phyloP scores from a whole-genome alignment of 2,888 invertebrate species.

The Magallana nippona region DNA sequence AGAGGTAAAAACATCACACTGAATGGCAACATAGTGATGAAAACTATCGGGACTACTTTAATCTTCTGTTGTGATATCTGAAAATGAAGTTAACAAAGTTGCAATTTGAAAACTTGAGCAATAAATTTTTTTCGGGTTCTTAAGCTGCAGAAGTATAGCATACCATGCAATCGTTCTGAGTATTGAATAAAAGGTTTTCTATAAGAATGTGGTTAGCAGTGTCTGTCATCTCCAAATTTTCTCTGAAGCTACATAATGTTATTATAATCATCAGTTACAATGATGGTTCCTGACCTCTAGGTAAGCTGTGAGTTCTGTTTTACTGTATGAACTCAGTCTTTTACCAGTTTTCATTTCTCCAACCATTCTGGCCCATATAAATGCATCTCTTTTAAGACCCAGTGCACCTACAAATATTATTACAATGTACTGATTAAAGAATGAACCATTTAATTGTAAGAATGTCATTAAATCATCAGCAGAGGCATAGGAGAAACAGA shows the following conservation, averaged over 20 bases:
- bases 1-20: constrained; percentile 2
- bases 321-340: background rate
- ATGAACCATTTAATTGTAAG: too few species aligned
- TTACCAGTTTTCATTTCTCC: background rate
- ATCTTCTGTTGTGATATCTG: constrained; percentile 23
- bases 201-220: too few species aligned
- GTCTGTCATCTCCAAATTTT: too few species aligned
- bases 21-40: background rate
- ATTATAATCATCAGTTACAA: background rate
- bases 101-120: background rate
- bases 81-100: background rate
- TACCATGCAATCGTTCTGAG: too few species aligned
- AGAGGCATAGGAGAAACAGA: too few species aligned
- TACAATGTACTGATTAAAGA: background rate
- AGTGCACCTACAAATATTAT: background rate
- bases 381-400: background rate
- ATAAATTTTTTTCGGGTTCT: too few species aligned
- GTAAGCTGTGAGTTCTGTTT: background rate
- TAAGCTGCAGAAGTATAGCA: too few species aligned
- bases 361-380: background rate
- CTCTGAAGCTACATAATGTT: too few species aligned
- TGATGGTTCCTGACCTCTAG: background rate
- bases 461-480: too few species aligned
- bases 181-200: too few species aligned
- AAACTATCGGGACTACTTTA: background rate